Percentiles rank a stretch among this genome's conserved stretches.
phyloP scores from a whole-genome alignment of 2,797 vertebrate species.

The Sorex maritimensis region DNA sequence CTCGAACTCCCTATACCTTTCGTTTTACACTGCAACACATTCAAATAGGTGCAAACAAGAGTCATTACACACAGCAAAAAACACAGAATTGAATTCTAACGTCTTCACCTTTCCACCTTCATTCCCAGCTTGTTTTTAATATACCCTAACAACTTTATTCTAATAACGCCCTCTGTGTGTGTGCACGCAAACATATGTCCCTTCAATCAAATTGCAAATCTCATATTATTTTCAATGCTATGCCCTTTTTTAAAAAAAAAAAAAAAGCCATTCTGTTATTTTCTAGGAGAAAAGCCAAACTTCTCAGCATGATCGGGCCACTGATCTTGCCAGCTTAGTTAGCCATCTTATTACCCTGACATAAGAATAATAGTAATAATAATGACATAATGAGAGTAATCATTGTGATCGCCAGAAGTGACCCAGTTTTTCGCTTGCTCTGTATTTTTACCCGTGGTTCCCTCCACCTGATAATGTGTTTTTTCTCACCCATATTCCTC shows the following conservation, averaged over 20 bases:
- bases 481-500: too few relatives aligned
- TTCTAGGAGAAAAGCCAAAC: slow-evolving; percentile 48
- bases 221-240: not conserved
- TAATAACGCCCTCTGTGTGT: not conserved
- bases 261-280: not conserved
- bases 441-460: too few relatives aligned
- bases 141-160: not conserved
- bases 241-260: not conserved
- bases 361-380: not conserved
- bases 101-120: not conserved
- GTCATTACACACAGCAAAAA: not conserved
- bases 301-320: not conserved
- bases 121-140: not conserved
- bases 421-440: not conserved
- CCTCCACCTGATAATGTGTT: too few relatives aligned
- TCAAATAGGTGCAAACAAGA: not conserved
- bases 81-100: not conserved
- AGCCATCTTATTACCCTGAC: not conserved
- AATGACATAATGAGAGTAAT: not conserved
- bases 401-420: not conserved
- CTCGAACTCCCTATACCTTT: not conserved
- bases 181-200: not conserved
- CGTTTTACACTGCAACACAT: not conserved
- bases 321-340: not conserved
- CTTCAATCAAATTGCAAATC: not conserved